phyloP scores from a whole-genome alignment of 2,888 invertebrate species.

The Nymphalis c-album region DNA sequence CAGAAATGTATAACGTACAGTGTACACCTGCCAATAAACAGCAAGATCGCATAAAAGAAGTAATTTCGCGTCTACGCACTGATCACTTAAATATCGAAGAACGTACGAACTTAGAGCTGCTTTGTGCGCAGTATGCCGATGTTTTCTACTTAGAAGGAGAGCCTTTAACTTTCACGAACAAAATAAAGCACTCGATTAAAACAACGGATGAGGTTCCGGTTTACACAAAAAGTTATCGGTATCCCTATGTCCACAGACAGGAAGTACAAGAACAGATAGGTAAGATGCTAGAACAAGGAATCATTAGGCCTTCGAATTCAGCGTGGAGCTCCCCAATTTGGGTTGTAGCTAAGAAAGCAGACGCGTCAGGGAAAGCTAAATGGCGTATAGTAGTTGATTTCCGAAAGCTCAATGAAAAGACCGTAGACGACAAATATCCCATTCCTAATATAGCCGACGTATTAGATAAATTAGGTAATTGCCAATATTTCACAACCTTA shows the following conservation, averaged over 20 bases:
- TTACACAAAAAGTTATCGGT: neutral
- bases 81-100: slow-evolving; percentile 46
- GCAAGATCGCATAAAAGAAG: slow-evolving; percentile 26
- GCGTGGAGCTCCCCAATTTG: neutral
- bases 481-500: neutral
- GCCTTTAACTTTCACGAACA: too few species aligned
- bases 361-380: neutral
- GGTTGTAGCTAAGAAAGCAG: neutral
- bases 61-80: slow-evolving; percentile 42
- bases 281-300: neutral
- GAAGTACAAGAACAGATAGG: neutral
- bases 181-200: neutral
- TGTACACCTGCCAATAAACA: slow-evolving; percentile 24
- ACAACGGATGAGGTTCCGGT: neutral
- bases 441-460: neutral
- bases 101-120: slow-evolving; percentile 33
- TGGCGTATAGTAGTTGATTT: neutral
- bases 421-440: neutral
- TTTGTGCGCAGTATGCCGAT: too few species aligned
- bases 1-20: slow-evolving; percentile 39
- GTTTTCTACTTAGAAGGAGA: slow-evolving; percentile 10
- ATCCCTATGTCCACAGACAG: neutral
- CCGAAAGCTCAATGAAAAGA: neutral
- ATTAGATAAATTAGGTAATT: neutral
- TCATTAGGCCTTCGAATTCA: neutral